Evolutionary conservation across 1,140 invertebrate genomes (phyloP), one percentile per base, ranked within the genome.

Genomic region (Euura saliciscinereae): DNA sequence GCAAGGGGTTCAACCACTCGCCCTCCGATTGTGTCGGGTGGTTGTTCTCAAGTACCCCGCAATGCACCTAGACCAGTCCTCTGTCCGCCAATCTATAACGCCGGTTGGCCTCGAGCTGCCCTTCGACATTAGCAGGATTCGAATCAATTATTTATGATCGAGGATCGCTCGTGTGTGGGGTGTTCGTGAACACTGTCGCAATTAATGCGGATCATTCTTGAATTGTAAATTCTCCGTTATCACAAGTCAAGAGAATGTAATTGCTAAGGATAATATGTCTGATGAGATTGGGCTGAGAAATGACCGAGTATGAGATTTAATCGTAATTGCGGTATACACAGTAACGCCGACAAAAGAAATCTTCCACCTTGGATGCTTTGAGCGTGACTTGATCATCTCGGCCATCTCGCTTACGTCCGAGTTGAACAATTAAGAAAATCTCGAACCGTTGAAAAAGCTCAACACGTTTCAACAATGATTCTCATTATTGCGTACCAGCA

Each of bases 131-230:
- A 3, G 10, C 8, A 59, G 51, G 51, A 59, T 59, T n/a, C 13
- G 51, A 59, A 59, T 59, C 51, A 59, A 59, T 59, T 59, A 59
- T 59, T 59, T 59, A 59, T 59, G 8, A 59, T n/a, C 13, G 51
- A n/a, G 51, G 51, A 59, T 11, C n/a, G n/a, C 51, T n/a, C 2
- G 51, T 59, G 51, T 59, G 13, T 3, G 51, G 51, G 51, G 13
- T 28, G 28, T 28, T 28, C 28, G 1, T 28, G 28, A 28, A 28
- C 28, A 28, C 28, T 28, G 28, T 28, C 28, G 28, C 28, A 28
- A 28, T 28, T 28, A 28, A 28, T 28, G 28, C 28, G 28, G 28
- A 28, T 28, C 28, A 28, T 28, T 28, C 28, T 28, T 28, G 28
- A 28, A 28, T 28, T 28, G 28, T 28, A 28, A 28, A 28, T 28